Conservation (phyloP, 2,797 vertebrate genomes). For the Argyrosomus regius region DNA sequence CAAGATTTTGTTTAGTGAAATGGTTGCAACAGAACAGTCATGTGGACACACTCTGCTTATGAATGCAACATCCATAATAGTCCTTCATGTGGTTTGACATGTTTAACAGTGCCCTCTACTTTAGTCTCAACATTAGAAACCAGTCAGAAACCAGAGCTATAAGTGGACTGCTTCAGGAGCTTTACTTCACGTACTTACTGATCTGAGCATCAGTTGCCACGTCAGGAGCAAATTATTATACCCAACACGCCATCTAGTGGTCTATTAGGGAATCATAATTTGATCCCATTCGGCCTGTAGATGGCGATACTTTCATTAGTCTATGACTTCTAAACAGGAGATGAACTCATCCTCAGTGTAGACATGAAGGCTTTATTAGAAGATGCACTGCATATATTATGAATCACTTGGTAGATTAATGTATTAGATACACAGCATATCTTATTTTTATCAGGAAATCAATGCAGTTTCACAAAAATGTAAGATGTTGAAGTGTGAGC, state of each 20-base stretch:
- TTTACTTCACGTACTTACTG: not conserved
- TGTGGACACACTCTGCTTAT: not conserved
- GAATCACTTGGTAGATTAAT: not conserved
- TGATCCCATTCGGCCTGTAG: slow-evolving; percentile 27
- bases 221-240: slow-evolving; percentile 41
- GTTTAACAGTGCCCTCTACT: slow-evolving; percentile 22
- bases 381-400: not conserved
- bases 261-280: not conserved
- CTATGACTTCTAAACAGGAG: not conserved
- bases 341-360: not conserved
- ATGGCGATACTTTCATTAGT: slow-evolving; percentile 4
- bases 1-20: not conserved
- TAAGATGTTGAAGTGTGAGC: not conserved
- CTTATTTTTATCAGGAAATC: not conserved
- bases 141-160: slow-evolving; percentile 31
- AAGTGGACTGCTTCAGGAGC: not conserved
- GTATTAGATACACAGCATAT: not conserved
- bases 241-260: slow-evolving; percentile 67
- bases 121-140: slow-evolving; percentile 11
- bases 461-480: not conserved
- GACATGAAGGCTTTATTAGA: not conserved
- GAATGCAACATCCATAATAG: not conserved
- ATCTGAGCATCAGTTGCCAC: slow-evolving; percentile 57
- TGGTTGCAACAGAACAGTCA: not conserved
- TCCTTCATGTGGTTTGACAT: not conserved